A percentile compares a stretch with the other conserved stretches of the same genome.
Evolutionary conservation across 2,797 vertebrate species (phyloP).

Genomic region (Coreius guichenoti): DNA sequence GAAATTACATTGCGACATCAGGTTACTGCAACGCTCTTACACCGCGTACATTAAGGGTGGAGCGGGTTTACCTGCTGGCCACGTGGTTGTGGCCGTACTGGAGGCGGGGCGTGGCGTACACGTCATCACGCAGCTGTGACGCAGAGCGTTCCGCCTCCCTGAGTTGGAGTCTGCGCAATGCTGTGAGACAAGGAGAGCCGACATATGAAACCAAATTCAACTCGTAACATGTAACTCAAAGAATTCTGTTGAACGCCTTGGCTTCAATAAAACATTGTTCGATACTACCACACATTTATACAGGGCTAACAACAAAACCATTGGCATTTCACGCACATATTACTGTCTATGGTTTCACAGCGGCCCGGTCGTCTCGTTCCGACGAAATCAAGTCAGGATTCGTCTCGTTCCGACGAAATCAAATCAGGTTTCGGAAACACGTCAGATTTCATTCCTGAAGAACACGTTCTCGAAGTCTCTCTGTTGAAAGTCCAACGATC

Average conservation of each 20-base stretch:
- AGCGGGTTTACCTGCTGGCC: slow-evolving; percentile 76
- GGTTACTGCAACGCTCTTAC: slow-evolving; percentile 28
- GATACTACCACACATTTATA: slow-evolving; percentile 29
- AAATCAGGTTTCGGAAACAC: neutral
- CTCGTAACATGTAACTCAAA: slow-evolving; percentile 9
- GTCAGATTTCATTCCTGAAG: slow-evolving; percentile 50
- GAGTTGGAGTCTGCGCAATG: slow-evolving; percentile 73
- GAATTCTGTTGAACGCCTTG: slow-evolving; percentile 9
- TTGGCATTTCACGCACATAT: slow-evolving; percentile 42
- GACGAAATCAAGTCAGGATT: neutral
- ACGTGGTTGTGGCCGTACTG: slow-evolving; percentile 63
- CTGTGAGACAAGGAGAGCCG: slow-evolving; percentile 83
- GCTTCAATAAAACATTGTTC: slow-evolving; percentile 19
- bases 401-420: slow-evolving; percentile 12
- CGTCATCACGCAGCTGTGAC: slow-evolving; percentile 63
- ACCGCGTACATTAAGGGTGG: slow-evolving; percentile 55
- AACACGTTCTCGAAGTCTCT: slow-evolving; percentile 74
- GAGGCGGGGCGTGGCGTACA: slow-evolving; percentile 58
- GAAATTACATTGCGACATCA: slow-evolving; percentile 19
- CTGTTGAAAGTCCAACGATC: slow-evolving; percentile 71
- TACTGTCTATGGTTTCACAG: slow-evolving; percentile 45
- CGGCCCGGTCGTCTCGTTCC: slow-evolving; percentile 40
- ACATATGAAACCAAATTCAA: slow-evolving; percentile 72
- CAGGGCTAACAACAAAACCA: slow-evolving; percentile 27
- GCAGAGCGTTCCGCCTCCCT: slow-evolving; percentile 68